These are phyloP conservation scores for Tragulus kanchil DNA, from an alignment of 2,113 vertebrate species.

Conservation along the genomic window DNA sequence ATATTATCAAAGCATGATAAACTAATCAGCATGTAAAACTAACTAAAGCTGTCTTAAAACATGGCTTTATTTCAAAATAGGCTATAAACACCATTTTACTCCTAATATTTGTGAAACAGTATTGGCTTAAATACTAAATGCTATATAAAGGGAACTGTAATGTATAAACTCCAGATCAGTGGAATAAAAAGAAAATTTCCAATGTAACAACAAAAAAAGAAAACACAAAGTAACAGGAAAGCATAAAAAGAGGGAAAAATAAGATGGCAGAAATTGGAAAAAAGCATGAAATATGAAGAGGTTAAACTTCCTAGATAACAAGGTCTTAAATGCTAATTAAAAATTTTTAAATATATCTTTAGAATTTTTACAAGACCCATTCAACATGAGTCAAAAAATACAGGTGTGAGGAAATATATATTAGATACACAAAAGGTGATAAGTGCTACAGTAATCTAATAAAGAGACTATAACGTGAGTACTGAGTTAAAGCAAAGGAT, in stretches of 20 bases:
- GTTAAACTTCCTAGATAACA: neutral
- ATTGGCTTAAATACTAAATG: constrained; percentile 26
- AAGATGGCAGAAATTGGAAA: neutral
- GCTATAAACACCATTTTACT: neutral
- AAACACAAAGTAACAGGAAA: neutral
- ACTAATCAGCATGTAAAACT: neutral
- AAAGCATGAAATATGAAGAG: neutral
- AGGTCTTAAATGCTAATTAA: constrained; percentile 14
- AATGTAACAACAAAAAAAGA: neutral
- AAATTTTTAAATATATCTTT: neutral
- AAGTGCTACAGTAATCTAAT: neutral
- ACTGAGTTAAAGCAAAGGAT: neutral
- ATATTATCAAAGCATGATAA: neutral
- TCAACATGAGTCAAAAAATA: constrained; percentile 13
- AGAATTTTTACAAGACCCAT: neutral
- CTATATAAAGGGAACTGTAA: neutral
- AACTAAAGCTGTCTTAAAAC: neutral
- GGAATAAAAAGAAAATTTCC: neutral
- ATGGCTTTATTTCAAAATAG: constrained; percentile 29
- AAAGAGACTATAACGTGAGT: neutral
- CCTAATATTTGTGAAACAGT: neutral
- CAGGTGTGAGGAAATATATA: neutral
- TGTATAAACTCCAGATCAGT: neutral
- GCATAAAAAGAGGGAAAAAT: neutral
- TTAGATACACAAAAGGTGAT: neutral